Base-by-base conservation (phyloP, 1,140 invertebrate genomes). In the Trachymyrmex septentrionalis region DNA sequence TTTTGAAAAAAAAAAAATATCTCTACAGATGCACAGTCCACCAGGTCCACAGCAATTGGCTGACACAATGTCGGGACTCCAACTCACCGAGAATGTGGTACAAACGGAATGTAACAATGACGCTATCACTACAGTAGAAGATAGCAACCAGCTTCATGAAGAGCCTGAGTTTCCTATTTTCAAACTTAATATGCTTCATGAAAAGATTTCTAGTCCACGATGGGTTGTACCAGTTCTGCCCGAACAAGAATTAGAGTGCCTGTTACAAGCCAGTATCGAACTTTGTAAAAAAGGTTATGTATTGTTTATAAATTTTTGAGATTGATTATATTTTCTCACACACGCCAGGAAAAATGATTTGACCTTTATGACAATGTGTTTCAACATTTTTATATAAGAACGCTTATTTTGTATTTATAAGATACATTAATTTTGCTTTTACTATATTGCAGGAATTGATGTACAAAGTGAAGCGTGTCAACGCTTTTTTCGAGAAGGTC, bases 211-310 rank as follows among this genome's bases (percentile, higher is more conserved):
- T 86, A 98, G 97, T 96, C 97, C 98, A 86, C 96, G 99, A 92
- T 99, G 99, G 99, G 98, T 99, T 73, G 99, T 99, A 27, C 99
- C 99, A 61, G 99, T 99, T 55, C 96, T 99, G 91, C 99, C 99
- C 7, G 98, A 99, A 92, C 98, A 99, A 95, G 99, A 99, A 95
- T 96, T 99, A 91, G 99, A 99, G 96, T 97, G 98, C 91, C 96
- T 99, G 71, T 95, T 99, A 71, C 97, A 98, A 95, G 98, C 98
- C 87, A 97, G 98, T 80, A 99, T 99, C 88, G 97, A 98, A 92
- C 96, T 99, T 73, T 97, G 98, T 92, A 96, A 96, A 95, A 97
- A 97, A 95, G 97, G 98, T 97, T 87, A 69, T 21, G 34, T 72
- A 82, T 72, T n/a, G n/a, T 73, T 75, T 30, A 34, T 76, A 44